Evolutionary conservation across 2,113 vertebrate species (phyloP).

Genomic region (Uria aalge): DNA sequence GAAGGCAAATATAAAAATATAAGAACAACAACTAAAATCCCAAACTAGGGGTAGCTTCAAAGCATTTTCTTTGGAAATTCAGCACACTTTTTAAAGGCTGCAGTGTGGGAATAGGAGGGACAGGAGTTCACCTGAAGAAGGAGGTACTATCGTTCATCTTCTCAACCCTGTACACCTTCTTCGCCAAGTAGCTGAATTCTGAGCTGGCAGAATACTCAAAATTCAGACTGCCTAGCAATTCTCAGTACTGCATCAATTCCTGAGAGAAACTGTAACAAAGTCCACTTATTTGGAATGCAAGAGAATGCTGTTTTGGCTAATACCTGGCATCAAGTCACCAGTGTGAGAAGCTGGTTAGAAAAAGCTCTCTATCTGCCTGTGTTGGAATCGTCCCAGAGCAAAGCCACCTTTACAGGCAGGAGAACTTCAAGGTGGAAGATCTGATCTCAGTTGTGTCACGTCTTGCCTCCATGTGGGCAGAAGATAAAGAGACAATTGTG

Average conservation of each 20-base stretch:
- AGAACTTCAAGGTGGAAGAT: neutral
- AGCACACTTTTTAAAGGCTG: neutral
- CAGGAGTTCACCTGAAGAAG: neutral
- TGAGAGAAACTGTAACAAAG: neutral
- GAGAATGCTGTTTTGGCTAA: neutral
- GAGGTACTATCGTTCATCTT: neutral
- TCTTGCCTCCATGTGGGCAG: neutral
- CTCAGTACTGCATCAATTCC: neutral
- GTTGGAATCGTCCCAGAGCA: neutral
- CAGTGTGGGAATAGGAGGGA: neutral
- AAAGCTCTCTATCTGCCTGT: neutral
- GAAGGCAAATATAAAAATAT: neutral
- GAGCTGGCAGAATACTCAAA: neutral
- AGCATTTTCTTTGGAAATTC: neutral
- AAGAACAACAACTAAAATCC: neutral
- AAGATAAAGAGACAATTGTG: neutral
- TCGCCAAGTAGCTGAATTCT: neutral
- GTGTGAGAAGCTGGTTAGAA: neutral
- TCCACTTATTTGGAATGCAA: neutral
- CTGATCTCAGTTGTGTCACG: neutral
- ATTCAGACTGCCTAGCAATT: neutral
- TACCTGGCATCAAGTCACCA: neutral
- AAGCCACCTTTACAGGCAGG: neutral
- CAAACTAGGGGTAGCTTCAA: neutral
- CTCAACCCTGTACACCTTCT: neutral